A percentile compares a stretch with the other conserved stretches of the same genome.
These are phyloP conservation scores for Clupea harengus DNA, from an alignment of 2,113 vertebrate species.

Conservation along the genomic window DNA sequence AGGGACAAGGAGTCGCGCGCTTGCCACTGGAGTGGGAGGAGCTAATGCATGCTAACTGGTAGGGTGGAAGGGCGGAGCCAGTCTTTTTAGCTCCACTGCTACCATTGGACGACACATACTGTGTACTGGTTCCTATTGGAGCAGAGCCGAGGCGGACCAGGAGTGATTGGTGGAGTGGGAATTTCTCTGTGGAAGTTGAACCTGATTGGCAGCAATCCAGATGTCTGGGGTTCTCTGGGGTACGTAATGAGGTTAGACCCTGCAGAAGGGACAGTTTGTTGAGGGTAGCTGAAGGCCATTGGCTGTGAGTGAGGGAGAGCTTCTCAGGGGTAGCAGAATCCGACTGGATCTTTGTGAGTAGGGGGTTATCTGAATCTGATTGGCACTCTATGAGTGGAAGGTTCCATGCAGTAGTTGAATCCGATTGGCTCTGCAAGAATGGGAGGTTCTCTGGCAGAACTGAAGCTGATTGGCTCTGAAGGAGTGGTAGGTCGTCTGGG, in stretches of 20 bases:
- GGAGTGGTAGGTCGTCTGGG: neutral
- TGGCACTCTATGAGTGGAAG: neutral
- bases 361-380: neutral
- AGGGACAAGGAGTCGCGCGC: neutral
- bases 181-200: neutral
- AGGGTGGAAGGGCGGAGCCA: neutral
- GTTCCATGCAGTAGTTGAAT: neutral
- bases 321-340: neutral
- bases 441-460: constrained; percentile 3
- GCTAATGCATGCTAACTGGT: neutral
- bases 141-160: neutral
- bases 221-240: neutral
- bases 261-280: neutral
- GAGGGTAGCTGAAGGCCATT: neutral
- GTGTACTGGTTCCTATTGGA: constrained; percentile 1
- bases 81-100: neutral
- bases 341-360: neutral
- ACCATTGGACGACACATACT: neutral
- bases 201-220: neutral
- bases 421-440: neutral
- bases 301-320: neutral
- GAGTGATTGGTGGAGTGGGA: neutral
- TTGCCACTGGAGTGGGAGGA: neutral
- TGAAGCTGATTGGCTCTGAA: neutral
- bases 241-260: neutral